Conservation (phyloP, 2,888 invertebrate genomes). For the Frankliniella fusca region DNA sequence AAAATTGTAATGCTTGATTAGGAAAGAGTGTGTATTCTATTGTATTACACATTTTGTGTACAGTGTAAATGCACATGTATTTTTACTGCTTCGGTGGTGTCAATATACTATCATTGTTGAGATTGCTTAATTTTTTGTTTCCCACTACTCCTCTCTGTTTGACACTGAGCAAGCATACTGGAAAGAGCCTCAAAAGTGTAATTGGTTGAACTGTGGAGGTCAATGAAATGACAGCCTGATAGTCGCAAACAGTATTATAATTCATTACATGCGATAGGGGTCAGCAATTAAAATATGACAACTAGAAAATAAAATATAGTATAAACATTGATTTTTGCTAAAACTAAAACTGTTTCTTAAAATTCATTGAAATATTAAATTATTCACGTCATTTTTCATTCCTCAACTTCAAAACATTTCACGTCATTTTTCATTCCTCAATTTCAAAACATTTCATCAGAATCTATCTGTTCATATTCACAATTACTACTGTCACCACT, state of each 20-base stretch:
- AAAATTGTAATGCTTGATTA: too few species aligned
- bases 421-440: background rate
- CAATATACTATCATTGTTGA: slow-evolving; percentile 10
- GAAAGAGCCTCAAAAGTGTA: background rate
- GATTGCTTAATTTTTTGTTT: background rate
- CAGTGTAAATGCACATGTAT: background rate
- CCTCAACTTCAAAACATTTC: background rate
- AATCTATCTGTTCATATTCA: background rate
- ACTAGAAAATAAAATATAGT: background rate
- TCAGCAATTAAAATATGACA: background rate
- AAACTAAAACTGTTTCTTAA: background rate
- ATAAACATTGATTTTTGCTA: background rate
- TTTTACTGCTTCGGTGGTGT: slow-evolving; percentile 2
- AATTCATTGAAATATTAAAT: background rate
- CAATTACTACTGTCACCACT: background rate
- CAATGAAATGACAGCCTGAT: background rate
- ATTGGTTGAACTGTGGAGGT: background rate
- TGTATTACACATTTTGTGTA: background rate
- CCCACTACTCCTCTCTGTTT: too few species aligned
- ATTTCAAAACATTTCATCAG: background rate
- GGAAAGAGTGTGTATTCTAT: background rate
- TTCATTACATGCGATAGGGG: too few species aligned
- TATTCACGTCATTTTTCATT: too few species aligned
- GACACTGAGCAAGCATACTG: too few species aligned
- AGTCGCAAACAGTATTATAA: background rate